Evolutionary conservation across 2,888 invertebrate species (phyloP), one percentile per base, ranked within the genome.

Genomic region (Leucophora obtusa): DNA sequence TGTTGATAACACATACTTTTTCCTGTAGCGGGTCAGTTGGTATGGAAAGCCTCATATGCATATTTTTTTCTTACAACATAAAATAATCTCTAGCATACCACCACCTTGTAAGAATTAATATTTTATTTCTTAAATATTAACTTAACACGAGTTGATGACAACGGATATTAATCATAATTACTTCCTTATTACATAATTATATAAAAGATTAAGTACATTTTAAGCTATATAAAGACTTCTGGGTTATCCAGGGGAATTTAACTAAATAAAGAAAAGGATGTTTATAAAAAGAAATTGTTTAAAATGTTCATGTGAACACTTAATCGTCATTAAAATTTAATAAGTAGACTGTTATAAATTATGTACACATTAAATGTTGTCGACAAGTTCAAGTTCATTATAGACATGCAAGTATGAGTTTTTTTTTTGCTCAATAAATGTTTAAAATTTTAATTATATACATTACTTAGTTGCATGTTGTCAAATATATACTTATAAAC

Each of bases 111-210:
- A 28, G 28, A 38, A 38, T 38, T 35, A 9, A 38, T 2, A 38
- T 14, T 11, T 38, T 38, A 1, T n/a, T n/a, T 9, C 14, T 11
- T 38, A 3, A 11, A 38, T 11, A 69, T 51, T 24, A 56, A 43
- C 43, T 73, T 47, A 70, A 79, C 73, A 69, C 56, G 18, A 72
- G 65, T 47, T 59, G 70, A 47, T 75, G 79, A 75, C 79, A 79
- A 79, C 70, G 79, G 74, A 70, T 60, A 70, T 74, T 56, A 59
- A 70, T 18, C 54, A 50, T 79, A 74, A 79, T 79, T 71, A 75
- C 79, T 79, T 79, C 74, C 79, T 74, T 71, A 66, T 33, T 4
- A 17, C 0, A 24, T 54, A 54, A 21, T n/a, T n/a, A n/a, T n/a
- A n/a, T n/a, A 54, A 14, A 24, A 54, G 24, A 24, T n/a, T n/a